A percentile compares a stretch with the other conserved stretches of the same genome.
Conservation (phyloP, 2,888 invertebrate genomes). For the Anarsia innoxiella region DNA sequence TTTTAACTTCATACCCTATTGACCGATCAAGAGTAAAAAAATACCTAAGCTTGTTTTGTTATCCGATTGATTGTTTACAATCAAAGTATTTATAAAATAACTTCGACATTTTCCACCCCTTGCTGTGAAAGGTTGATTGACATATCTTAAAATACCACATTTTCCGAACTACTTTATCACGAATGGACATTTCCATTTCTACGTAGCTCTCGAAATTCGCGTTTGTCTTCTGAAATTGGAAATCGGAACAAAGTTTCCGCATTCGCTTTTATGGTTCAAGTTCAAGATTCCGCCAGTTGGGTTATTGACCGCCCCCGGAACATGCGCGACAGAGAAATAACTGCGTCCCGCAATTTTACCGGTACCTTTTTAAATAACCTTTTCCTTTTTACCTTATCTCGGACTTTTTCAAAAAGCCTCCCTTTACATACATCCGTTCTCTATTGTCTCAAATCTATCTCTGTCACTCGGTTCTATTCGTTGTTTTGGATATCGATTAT, state of each 20-base stretch:
- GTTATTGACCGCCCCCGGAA: conserved; percentile 58
- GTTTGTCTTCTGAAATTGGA: conserved; percentile 34
- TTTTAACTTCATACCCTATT: no score
- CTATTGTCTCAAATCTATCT: no score
- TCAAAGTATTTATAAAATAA: conserved; percentile 8
- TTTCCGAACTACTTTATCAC: no score
- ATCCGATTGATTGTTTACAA: no score
- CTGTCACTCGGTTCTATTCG: conserved; percentile 13
- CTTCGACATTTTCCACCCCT: no score
- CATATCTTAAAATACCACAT: conserved; percentile 9
- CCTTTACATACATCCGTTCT: no score
- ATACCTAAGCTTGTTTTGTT: no score
- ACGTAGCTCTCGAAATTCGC: conserved; percentile 16
- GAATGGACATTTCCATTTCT: conserved; percentile 9
- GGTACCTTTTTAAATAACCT: conserved; percentile 2
- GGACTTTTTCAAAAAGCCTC: neutral
- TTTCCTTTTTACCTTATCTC: neutral
- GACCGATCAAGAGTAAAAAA: no score
- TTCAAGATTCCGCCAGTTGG: conserved; percentile 55
- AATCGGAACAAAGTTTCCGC: conserved; percentile 32
- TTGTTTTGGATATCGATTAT: conserved; percentile 42
- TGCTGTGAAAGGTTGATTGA: no score
- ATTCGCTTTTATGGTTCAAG: conserved; percentile 56
- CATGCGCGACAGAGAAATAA: conserved; percentile 44
- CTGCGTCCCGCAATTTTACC: conserved; percentile 24